Base-by-base conservation (phyloP, 2,113 vertebrate genomes). In the Oncorhynchus clarkii region DNA sequence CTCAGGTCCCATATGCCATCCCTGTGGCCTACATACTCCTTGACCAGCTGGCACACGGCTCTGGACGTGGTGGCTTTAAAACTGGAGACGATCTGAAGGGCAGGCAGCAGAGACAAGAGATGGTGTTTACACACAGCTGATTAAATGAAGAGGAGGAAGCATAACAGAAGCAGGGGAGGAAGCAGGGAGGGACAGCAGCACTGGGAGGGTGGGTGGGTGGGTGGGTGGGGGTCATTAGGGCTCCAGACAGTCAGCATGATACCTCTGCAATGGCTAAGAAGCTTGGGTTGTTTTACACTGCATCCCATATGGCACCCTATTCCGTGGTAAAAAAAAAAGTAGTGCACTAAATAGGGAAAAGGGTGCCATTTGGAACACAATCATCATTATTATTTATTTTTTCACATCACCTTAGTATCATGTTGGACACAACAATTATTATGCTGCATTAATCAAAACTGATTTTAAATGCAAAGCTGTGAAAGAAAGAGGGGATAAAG, bases 1-100 rank as follows among this genome's bases (percentile, higher is more conserved):
- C 96, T 95, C 76, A 99, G 96, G 83, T 99, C 97, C 97, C 97
- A 99, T 88, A 99, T 97, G 22, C 98, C 98, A 60, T 99, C 97
- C 67, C 98, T 92, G 88, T 99, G 98, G 51, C 97, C 98, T 78
- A 98, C 85, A 16, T 99, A 99, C 78, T 99, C 97, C 91, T 96
- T 98, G 83, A 97, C 96, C 73, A 99, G 93, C 83, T 99, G 98
- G 90, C 97, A 99, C 82, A 98, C 89, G 6, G 97, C 97, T 80
- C 98, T 92, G 12, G 98, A 99, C 0, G 98, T 92, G 82, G 97
- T 99, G 78, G 97, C 96, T 92, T 99, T 99, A 88, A 99, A 99
- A 90, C 98, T 99, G 91, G 98, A 99, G 82, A 99, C 98, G 34
- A 99, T 99, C 98, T 99, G 90, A 27, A 11, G 24, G 5, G 67